phyloP scores from a whole-genome alignment of 2,113 vertebrate genomes.

The Oryzias celebensis region DNA sequence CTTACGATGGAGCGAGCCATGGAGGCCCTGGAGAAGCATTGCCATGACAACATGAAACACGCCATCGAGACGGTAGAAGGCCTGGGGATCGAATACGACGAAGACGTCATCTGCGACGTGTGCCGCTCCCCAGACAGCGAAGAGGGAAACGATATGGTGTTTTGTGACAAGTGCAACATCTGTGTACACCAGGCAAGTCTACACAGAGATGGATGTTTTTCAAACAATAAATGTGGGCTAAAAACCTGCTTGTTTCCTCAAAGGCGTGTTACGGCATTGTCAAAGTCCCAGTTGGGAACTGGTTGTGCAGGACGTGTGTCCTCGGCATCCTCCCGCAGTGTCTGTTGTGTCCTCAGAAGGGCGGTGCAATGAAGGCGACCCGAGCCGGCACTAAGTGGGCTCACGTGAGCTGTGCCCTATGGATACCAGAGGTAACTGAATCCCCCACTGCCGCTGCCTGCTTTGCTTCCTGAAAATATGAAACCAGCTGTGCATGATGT shows the following conservation, averaged over 20 bases:
- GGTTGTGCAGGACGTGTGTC: slow-evolving; percentile 95
- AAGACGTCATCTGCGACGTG: slow-evolving; percentile 98
- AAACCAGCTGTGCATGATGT: neutral
- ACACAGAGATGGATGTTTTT: too few relatives aligned
- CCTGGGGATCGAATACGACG: slow-evolving; percentile 96
- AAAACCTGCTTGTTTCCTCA: neutral
- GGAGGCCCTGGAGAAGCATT: slow-evolving; percentile 91
- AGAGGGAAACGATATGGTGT: slow-evolving; percentile 98
- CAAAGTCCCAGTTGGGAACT: slow-evolving; percentile 96
- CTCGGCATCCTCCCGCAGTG: slow-evolving; percentile 92
- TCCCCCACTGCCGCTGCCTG: neutral
- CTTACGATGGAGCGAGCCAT: slow-evolving; percentile 91
- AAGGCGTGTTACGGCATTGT: slow-evolving; percentile 98
- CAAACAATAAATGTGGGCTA: neutral
- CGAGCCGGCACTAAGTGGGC: slow-evolving; percentile 94
- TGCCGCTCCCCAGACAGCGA: slow-evolving; percentile 97
- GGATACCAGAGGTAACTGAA: slow-evolving; percentile 93
- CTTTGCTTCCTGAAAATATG: neutral
- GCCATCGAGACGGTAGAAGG: slow-evolving; percentile 97
- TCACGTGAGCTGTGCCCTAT: slow-evolving; percentile 97
- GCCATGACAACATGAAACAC: slow-evolving; percentile 95
- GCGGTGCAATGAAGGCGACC: slow-evolving; percentile 97
- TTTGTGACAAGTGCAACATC: slow-evolving; percentile 98
- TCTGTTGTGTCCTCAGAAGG: slow-evolving; percentile 92
- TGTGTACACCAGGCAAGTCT: slow-evolving; percentile 93